These are phyloP conservation scores for Thaumatotibia leucotreta DNA, from an alignment of 1,140 invertebrate species.

Conservation along the genomic window DNA sequence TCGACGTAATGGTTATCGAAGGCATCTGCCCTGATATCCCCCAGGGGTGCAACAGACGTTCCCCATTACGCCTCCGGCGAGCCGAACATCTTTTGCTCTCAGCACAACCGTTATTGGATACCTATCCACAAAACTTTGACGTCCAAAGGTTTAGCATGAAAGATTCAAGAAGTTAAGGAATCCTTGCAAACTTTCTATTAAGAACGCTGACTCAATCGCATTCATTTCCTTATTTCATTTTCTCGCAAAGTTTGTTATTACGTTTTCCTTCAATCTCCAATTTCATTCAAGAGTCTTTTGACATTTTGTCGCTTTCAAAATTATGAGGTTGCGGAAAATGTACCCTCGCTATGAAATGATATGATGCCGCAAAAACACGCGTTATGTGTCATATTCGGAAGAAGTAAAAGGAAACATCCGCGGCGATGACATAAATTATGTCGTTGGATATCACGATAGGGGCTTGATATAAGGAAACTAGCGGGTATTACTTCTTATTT, in stretches of 20 bases:
- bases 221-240: neutral
- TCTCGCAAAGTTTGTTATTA: neutral
- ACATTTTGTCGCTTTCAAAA: neutral
- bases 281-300: neutral
- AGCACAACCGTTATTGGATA: neutral
- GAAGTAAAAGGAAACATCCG: neutral
- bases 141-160: neutral
- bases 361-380: constrained; percentile 1
- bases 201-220: neutral
- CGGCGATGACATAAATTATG: constrained; percentile 6
- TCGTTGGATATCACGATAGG: neutral
- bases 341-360: neutral
- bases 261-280: neutral
- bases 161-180: neutral
- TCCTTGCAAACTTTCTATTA: neutral
- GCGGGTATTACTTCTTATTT: too few species aligned
- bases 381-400: neutral
- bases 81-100: neutral
- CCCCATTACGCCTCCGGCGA: neutral
- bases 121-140: neutral
- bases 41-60: neutral
- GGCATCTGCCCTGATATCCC: neutral
- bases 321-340: neutral
- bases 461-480: neutral
- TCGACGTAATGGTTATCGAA: neutral